A percentile compares a stretch with the other conserved stretches of the same genome.
These are phyloP conservation scores for Trichopria drosophilae DNA, from an alignment of 2,888 invertebrate genomes.

Conservation along the genomic window DNA sequence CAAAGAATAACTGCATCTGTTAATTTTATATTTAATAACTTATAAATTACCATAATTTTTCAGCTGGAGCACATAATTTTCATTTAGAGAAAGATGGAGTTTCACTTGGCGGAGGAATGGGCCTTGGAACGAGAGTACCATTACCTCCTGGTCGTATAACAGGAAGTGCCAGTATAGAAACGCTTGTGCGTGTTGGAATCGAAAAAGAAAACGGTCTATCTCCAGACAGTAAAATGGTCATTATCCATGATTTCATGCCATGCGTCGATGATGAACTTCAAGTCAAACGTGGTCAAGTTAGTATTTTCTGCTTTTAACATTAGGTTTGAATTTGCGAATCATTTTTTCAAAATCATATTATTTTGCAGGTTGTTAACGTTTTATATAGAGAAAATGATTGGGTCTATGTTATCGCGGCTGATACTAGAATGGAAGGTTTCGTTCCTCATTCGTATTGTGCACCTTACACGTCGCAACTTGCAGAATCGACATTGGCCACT, in stretches of 20 bases:
- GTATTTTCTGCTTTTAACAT: conserved; percentile 17
- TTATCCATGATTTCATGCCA: conserved; percentile 90
- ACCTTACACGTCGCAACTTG: conserved; percentile 77
- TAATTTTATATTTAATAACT: neutral
- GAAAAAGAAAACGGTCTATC: conserved; percentile 91
- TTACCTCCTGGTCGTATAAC: conserved; percentile 91
- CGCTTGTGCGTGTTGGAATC: conserved; percentile 84
- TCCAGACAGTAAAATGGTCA: conserved; percentile 93
- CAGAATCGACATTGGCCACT: conserved; percentile 68
- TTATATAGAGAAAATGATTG: conserved; percentile 95
- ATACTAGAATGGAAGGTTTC: conserved; percentile 88
- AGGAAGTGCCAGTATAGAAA: conserved; percentile 91
- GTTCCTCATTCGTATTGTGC: conserved; percentile 94
- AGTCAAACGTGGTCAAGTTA: conserved; percentile 78
- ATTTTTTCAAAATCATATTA: conserved; percentile 17
- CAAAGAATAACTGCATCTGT: neutral
- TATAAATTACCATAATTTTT: conserved; percentile 23
- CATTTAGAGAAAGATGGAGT: conserved; percentile 67
- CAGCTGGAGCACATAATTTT: conserved; percentile 52
- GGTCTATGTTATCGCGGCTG: conserved; percentile 93
- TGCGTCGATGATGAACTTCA: conserved; percentile 94
- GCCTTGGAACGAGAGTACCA: conserved; percentile 72
- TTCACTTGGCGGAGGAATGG: conserved; percentile 68
- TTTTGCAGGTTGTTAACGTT: conserved; percentile 80
- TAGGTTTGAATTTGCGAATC: conserved; percentile 5